Conservation (phyloP, 2,113 vertebrate genomes). For the Mesoclemmys tuberculata region DNA sequence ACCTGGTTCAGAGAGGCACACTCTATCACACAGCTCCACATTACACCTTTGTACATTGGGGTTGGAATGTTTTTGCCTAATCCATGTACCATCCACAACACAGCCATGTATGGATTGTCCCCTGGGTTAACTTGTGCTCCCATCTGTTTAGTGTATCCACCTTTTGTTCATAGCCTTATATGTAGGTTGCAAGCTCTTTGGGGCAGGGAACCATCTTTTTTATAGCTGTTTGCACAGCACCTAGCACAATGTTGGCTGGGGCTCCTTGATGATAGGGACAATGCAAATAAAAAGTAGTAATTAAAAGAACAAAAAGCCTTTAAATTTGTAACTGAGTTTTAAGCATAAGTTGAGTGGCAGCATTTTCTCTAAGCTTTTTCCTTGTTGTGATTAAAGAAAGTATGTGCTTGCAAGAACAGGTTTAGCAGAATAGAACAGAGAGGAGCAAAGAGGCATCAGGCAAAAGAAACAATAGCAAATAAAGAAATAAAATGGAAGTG, state of each 20-base stretch:
- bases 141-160: too few relatives aligned
- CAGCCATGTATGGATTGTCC: neutral
- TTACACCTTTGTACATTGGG: neutral
- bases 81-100: neutral
- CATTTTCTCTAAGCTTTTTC: neutral
- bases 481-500: neutral
- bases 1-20: neutral
- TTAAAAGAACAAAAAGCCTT: neutral
- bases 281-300: neutral
- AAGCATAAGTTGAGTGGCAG: neutral
- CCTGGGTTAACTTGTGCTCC: neutral
- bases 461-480: neutral
- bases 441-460: neutral
- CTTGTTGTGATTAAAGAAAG: neutral
- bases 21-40: too few relatives aligned
- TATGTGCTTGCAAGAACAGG: neutral
- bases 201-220: too few relatives aligned
- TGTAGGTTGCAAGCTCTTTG: too few relatives aligned
- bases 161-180: too few relatives aligned
- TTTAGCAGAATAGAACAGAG: neutral
- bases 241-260: neutral
- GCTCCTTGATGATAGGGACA: neutral
- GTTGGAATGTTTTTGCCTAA: neutral
- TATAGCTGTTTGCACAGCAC: neutral
- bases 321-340: neutral